Evolutionary conservation across 2,797 vertebrate species (phyloP), one percentile per base, ranked within the genome.

Genomic region (Phataginus tricuspis): DNA sequence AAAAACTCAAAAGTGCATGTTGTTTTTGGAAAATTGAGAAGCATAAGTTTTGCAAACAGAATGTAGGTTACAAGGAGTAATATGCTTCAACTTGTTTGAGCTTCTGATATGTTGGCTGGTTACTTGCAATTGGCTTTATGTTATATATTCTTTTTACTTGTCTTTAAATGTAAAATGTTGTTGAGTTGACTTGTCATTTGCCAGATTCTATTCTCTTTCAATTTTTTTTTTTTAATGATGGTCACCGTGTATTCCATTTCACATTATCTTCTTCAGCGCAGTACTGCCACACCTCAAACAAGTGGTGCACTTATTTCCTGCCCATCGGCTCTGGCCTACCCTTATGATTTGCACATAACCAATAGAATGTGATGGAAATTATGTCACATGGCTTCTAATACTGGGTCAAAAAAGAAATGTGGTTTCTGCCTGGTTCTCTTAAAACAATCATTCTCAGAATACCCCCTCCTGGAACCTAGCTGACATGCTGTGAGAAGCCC

Each of bases 1-100:
- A 77, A 64, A 78, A 85, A 80, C 74, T 96, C 82, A 59, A 96
- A 86, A 86, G 18, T 55, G 18, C 15, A 51, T 63, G 27, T 87
- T 94, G 95, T 90, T 96, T 96, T 74, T 74, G 49, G 49, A 92
- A 95, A 75, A 88, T 18, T n/a, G 68, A 37, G 51, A 79, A 29
- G 27, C 78, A 45, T 83, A 72, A 86, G 39, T 72, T 95, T 94
- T 87, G 53, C 39, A 95, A 90, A 87, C 42, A 94, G 31, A 86
- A 69, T 84, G 29, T 78, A 79, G 51, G 29, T 86, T 94, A 29
- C 34, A 42, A 90, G 31, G 39, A 90, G 96, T 69, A 83, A 71
- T 84, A 63, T 37, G 51, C 5, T 87, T 90, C 19, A n/a, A 45
- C 2, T 68, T 78, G 2, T 78, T 39, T 74, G 34, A 82, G 51